phyloP scores from a whole-genome alignment of 2,113 vertebrate genomes.

The Taurulus bubalis region DNA sequence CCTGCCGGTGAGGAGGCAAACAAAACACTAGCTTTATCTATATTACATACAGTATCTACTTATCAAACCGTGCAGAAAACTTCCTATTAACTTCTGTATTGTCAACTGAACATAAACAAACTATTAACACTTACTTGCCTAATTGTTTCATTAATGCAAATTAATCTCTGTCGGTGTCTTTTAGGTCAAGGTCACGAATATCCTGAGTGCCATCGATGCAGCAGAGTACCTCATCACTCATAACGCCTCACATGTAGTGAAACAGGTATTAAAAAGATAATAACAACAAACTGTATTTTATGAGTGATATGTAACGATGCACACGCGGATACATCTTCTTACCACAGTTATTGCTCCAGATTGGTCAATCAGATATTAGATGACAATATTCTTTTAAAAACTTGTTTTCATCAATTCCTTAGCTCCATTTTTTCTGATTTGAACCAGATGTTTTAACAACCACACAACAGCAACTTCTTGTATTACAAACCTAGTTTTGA shows the following conservation, averaged over 20 bases:
- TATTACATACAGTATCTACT: background rate
- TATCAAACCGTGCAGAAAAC: background rate
- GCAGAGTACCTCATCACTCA: slow-evolving; percentile 89
- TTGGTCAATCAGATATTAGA: background rate
- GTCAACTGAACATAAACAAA: background rate
- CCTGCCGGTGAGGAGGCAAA: slow-evolving; percentile 84
- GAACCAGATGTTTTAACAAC: background rate
- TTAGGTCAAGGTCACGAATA: slow-evolving; percentile 86
- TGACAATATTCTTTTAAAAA: background rate
- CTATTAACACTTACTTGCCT: background rate
- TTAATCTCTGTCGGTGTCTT: background rate
- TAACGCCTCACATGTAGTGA: slow-evolving; percentile 86
- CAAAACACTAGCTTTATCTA: background rate
- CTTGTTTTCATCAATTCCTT: background rate
- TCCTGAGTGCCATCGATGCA: slow-evolving; percentile 87
- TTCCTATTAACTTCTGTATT: background rate
- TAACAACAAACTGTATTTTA: background rate
- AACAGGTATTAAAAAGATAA: slow-evolving; percentile 58
- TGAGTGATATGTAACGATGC: background rate
- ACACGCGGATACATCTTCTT: background rate
- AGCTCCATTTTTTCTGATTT: background rate
- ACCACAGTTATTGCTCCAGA: background rate
- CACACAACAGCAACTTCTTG: background rate
- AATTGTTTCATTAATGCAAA: background rate
- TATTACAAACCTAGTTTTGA: background rate